These are phyloP conservation scores for Galleria mellonella DNA, from an alignment of 1,140 invertebrate species.

Conservation along the genomic window DNA sequence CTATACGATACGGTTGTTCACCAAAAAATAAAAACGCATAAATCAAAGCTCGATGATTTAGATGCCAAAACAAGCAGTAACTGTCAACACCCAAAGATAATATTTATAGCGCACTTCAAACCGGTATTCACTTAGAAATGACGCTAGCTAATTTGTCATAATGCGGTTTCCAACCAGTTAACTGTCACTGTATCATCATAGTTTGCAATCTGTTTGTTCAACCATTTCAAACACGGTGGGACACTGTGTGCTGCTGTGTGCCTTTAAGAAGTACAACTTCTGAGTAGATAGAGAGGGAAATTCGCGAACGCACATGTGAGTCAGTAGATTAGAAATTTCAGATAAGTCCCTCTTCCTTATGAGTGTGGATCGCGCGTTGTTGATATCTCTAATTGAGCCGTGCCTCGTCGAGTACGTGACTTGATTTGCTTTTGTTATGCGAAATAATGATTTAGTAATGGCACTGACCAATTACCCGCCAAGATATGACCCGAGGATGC, in stretches of 20 bases:
- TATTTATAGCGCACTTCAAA: constrained; percentile 21
- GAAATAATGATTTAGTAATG: constrained; percentile 36
- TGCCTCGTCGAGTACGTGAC: constrained; percentile 33
- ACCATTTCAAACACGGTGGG: neutral
- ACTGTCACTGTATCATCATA: too few relatives aligned
- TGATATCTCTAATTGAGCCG: constrained; percentile 51
- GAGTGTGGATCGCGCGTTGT: constrained; percentile 30
- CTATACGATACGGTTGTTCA: too few relatives aligned
- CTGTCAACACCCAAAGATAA: constrained; percentile 30
- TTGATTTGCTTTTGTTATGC: constrained; percentile 26
- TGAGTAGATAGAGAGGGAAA: constrained; percentile 15
- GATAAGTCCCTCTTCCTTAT: constrained; percentile 36
- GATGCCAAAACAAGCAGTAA: too few relatives aligned
- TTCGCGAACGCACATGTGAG: constrained; percentile 30
- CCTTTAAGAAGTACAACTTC: constrained; percentile 1
- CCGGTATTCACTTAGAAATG: constrained; percentile 11
- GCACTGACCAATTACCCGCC: constrained; percentile 19
- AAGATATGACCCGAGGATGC: too few relatives aligned
- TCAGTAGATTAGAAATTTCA: constrained; percentile 53
- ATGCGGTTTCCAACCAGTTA: neutral
- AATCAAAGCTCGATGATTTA: too few relatives aligned
- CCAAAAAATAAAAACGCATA: too few relatives aligned
- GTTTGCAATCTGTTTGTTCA: too few relatives aligned
- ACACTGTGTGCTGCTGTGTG: constrained; percentile 1
- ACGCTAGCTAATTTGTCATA: neutral